These are phyloP conservation scores for Ailuropoda melanoleuca DNA, from an alignment of 2,113 vertebrate species.

Conservation along the genomic window DNA sequence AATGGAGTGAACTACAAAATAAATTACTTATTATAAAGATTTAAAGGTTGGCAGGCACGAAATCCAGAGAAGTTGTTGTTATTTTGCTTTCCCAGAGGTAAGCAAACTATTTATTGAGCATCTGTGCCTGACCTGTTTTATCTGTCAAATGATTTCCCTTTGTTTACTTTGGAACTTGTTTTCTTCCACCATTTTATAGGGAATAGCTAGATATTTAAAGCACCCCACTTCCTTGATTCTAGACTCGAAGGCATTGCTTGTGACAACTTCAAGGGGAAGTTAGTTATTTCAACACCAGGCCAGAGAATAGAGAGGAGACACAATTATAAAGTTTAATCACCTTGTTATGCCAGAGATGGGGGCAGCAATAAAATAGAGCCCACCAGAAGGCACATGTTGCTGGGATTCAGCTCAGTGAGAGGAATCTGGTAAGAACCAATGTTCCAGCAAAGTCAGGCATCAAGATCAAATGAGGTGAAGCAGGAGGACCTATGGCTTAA, in stretches of 20 bases:
- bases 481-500: neutral
- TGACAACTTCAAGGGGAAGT: neutral
- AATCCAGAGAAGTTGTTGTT: constrained; percentile 10
- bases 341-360: neutral
- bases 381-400: neutral
- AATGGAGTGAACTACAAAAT: constrained; percentile 31
- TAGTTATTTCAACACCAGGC: constrained; percentile 21
- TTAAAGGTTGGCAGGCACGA: constrained; percentile 1
- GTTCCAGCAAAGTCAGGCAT: neutral
- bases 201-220: neutral
- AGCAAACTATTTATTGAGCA: constrained; percentile 8
- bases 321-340: constrained; percentile 28
- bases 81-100: constrained; percentile 34
- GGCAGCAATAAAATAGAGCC: neutral
- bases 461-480: neutral
- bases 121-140: constrained; percentile 14
- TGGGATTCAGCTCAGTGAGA: neutral
- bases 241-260: neutral
- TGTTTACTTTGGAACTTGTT: constrained; percentile 48
- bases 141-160: constrained; percentile 14
- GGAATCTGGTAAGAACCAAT: neutral
- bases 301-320: neutral
- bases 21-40: constrained; percentile 41
- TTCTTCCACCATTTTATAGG: neutral
- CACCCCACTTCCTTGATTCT: neutral